A percentile compares a stretch with the other conserved stretches of the same genome.
Conservation (phyloP, 2,113 vertebrate genomes). For the Amazona guildingii region DNA sequence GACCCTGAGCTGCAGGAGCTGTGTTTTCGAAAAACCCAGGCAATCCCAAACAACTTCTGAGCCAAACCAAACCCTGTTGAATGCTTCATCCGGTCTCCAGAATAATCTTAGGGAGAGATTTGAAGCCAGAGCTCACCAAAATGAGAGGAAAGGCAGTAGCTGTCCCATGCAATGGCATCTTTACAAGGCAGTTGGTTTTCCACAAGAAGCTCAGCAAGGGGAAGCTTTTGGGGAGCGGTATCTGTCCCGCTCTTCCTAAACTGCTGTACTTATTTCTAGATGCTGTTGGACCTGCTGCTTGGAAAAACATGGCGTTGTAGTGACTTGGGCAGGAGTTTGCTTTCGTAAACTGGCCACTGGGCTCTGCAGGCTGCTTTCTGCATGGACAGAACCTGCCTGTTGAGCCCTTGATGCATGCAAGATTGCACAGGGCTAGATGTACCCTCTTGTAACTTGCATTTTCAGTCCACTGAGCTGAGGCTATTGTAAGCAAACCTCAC, state of each 20-base stretch:
- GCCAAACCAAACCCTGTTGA: not conserved
- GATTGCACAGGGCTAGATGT: not conserved
- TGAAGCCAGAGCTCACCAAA: not conserved
- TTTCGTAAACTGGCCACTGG: not conserved
- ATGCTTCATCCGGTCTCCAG: not conserved
- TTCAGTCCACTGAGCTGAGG: not conserved
- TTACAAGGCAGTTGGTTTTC: not conserved
- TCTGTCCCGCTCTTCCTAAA: not conserved
- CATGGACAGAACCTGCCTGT: not conserved
- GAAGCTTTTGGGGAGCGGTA: not conserved
- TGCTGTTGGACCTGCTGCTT: not conserved
- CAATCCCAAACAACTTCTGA: not conserved
- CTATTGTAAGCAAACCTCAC: not conserved
- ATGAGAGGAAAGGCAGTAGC: not conserved
- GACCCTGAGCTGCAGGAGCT: not conserved
- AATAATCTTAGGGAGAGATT: not conserved
- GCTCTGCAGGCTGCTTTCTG: not conserved
- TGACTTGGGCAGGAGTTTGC: not conserved
- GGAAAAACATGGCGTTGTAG: not conserved
- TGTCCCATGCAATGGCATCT: not conserved
- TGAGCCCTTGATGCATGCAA: not conserved
- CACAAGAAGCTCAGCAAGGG: not conserved
- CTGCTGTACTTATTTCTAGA: not conserved
- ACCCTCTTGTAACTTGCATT: not conserved
- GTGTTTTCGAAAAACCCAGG: not conserved